Evolutionary conservation across 1,140 invertebrate species (phyloP), one percentile per base, ranked within the genome.

Genomic region (Ceratoteleas bidentatus): DNA sequence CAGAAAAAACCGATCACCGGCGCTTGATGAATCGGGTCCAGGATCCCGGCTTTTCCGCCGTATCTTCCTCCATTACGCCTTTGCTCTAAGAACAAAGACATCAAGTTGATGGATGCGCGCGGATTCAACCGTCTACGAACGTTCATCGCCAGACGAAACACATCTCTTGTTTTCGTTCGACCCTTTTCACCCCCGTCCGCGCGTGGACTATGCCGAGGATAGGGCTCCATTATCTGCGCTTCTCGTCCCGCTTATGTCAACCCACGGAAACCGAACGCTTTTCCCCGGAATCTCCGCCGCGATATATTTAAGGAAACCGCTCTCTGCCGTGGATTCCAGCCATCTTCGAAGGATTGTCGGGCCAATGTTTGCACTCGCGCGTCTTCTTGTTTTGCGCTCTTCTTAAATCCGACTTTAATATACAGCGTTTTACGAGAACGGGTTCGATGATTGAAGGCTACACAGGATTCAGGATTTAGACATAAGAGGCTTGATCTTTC

Each of bases 121-220:
- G 77, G 74, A 81, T 84, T 85, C 75, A 83, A 86, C 80, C 84
- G 84, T 84, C 87, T 86, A 87, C 85, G 80, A 79, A 57, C 86
- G 85, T 82, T 87, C 87, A 87, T 87, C 87, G 87, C 84, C 88
- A 88, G 85, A 87, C 87, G 86, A 89, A 86, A 87, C 86, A 87
- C 85, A 86, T 85, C 83, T 85, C 84, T 87, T 88, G 85, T 86
- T 88, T 88, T 88, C 85, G 87, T 79, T 82, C 68, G 68, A 73
- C 74, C 75, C 83, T 81, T 79, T 82, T 84, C 83, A 79, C 66
- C 76, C 73, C 78, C 83, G 57, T 68, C 80, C 72, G 50, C 69
- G 53, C 43, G 47, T 57, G n/a, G 52, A 38, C 74, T 68, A 40
- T 60, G 34, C 54, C 13, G 64, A 78, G 53, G 57, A 84, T 81